Percentiles rank a stretch among this genome's conserved stretches.
Conservation (phyloP, 1,140 invertebrate genomes). For the Atopsyche davidsoni region DNA sequence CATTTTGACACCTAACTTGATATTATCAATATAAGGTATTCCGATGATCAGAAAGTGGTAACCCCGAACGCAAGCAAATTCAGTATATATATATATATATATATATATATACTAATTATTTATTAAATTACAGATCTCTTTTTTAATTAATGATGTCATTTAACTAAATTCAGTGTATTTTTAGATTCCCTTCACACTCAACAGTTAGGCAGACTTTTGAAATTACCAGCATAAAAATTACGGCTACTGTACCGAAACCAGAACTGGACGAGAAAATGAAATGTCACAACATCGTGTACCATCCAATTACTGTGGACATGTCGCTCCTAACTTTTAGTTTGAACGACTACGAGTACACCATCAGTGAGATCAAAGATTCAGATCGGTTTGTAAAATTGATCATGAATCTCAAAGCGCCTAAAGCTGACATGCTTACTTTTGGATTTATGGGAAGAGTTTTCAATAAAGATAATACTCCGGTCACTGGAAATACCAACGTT, state of each 20-base stretch:
- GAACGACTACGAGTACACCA: slow-evolving; percentile 31
- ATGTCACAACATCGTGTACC: slow-evolving; percentile 33
- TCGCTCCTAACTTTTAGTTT: slow-evolving; percentile 38
- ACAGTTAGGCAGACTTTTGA: slow-evolving; percentile 35
- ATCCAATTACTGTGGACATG: slow-evolving; percentile 36
- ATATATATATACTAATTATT: too few species aligned
- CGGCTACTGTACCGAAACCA: slow-evolving; percentile 33
- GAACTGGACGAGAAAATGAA: slow-evolving; percentile 24
- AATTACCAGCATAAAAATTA: slow-evolving; percentile 33
- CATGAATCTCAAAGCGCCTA: not conserved
- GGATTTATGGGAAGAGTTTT: slow-evolving; percentile 39
- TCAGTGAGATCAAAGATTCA: not conserved
- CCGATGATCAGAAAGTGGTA: not conserved
- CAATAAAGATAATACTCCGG: slow-evolving; percentile 17
- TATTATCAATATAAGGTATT: not conserved
- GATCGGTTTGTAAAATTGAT: not conserved
- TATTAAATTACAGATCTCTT: too few species aligned
- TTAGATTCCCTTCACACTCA: slow-evolving; percentile 35
- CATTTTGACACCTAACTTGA: not conserved
- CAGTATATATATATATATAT: too few species aligned
- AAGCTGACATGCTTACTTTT: slow-evolving; percentile 30
- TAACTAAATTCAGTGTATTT: slow-evolving; percentile 21
- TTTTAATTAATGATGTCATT: not conserved
- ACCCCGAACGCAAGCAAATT: not conserved
- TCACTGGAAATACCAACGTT: not conserved